Conservation (phyloP, 2,888 invertebrate genomes). For the Lasioglossum figueresi region DNA sequence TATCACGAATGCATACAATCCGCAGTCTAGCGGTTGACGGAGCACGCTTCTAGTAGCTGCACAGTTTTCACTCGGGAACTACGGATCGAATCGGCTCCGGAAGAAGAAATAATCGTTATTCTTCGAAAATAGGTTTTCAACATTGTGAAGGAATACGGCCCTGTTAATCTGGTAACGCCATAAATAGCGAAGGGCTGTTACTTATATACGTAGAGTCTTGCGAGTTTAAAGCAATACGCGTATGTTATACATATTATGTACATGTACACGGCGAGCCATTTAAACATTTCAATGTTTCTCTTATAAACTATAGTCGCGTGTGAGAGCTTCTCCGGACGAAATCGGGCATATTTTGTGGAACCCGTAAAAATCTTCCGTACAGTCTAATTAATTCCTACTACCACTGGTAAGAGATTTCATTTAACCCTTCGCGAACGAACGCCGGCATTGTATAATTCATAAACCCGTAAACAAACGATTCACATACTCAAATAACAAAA, state of each 20-base stretch:
- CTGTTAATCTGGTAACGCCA: slow-evolving; percentile 10
- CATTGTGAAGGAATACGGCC: not conserved
- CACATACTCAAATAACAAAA: not conserved
- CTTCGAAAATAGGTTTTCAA: not conserved
- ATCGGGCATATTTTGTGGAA: not conserved
- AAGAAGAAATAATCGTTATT: not conserved
- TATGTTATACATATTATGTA: slow-evolving; percentile 7
- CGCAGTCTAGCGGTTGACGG: not conserved
- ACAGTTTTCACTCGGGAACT: slow-evolving; percentile 11
- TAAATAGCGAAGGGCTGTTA: slow-evolving; percentile 21
- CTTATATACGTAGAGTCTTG: slow-evolving; percentile 21
- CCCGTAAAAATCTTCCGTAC: not conserved
- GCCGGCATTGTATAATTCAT: not conserved
- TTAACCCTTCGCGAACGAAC: not conserved
- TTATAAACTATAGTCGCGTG: not conserved
- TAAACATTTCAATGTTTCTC: not conserved
- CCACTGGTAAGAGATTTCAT: not conserved
- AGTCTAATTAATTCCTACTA: not conserved
- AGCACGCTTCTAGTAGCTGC: not conserved
- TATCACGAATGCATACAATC: not conserved
- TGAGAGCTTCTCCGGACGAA: not conserved
- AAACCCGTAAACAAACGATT: not conserved
- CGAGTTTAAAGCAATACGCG: slow-evolving; percentile 46
- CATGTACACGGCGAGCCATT: not conserved
- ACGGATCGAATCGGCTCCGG: no score